Conservation (phyloP, 1,140 invertebrate genomes). For the Drosophila guanche region DNA sequence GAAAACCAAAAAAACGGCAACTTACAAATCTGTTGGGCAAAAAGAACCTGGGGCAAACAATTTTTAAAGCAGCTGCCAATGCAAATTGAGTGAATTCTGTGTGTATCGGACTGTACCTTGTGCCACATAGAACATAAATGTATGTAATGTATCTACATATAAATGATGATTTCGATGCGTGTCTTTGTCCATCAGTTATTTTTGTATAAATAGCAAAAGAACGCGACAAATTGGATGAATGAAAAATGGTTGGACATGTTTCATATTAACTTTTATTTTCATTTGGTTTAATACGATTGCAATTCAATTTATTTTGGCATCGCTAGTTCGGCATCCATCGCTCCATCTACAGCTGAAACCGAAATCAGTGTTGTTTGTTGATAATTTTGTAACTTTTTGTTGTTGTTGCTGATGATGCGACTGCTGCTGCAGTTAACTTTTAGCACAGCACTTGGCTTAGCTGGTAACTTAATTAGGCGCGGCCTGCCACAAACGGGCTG, state of each 20-base stretch:
- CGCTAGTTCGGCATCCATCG: slow-evolving; percentile 10
- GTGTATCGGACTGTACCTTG: neutral
- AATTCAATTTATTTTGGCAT: slow-evolving; percentile 60
- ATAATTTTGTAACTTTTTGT: neutral
- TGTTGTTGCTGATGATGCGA: neutral
- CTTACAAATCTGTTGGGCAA: neutral
- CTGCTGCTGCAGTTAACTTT: neutral
- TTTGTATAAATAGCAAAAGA: slow-evolving; percentile 23
- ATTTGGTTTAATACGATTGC: slow-evolving; percentile 72
- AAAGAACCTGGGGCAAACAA: too few relatives aligned
- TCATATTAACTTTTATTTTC: slow-evolving; percentile 62
- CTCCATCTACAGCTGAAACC: neutral
- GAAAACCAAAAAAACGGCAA: slow-evolving; percentile 16
- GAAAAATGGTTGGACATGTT: slow-evolving; percentile 69
- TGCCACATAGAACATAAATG: slow-evolving; percentile 3
- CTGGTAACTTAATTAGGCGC: slow-evolving; percentile 17
- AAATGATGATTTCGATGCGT: slow-evolving; percentile 39
- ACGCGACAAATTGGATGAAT: slow-evolving; percentile 4
- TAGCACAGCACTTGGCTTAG: slow-evolving; percentile 5
- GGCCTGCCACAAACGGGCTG: slow-evolving; percentile 3
- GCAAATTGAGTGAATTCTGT: slow-evolving; percentile 51
- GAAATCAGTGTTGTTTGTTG: slow-evolving; percentile 3
- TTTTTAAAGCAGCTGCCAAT: slow-evolving; percentile 58
- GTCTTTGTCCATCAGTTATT: slow-evolving; percentile 25
- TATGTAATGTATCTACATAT: neutral